Evolutionary conservation across 2,113 vertebrate species (phyloP).

Genomic region (Mugil cephalus): DNA sequence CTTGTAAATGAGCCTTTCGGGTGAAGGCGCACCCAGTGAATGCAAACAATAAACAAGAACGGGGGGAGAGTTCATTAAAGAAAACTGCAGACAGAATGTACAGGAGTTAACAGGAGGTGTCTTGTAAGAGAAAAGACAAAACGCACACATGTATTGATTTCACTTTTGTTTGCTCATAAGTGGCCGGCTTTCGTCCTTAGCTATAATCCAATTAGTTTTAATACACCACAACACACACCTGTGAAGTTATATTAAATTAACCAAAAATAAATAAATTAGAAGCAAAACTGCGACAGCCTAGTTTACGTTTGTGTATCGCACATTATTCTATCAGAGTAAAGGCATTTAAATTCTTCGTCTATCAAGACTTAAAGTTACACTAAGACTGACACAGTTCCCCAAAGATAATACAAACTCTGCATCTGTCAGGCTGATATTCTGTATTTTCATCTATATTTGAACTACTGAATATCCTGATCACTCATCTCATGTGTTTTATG

Average conservation of each 20-base stretch:
- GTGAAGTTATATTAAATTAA: too few species aligned
- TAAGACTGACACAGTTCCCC: background rate
- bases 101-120: background rate
- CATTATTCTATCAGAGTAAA: too few species aligned
- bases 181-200: background rate
- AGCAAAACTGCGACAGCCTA: too few species aligned
- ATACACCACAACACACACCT: too few species aligned
- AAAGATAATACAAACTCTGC: background rate
- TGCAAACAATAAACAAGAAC: conserved; percentile 13
- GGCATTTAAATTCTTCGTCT: too few species aligned
- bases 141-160: background rate
- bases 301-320: too few species aligned
- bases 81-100: background rate
- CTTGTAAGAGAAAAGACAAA: conserved; percentile 11
- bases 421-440: background rate
- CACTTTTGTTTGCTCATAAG: background rate
- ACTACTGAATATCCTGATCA: too few species aligned
- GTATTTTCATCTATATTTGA: too few species aligned
- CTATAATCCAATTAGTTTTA: too few species aligned
- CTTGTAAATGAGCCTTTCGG: conserved; percentile 5
- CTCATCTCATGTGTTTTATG: too few species aligned
- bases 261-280: too few species aligned
- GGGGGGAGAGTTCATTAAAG: background rate
- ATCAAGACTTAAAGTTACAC: too few species aligned
- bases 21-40: conserved; percentile 13